Base-by-base conservation (phyloP, 2,888 invertebrate genomes). In the Autographa pulchrina region DNA sequence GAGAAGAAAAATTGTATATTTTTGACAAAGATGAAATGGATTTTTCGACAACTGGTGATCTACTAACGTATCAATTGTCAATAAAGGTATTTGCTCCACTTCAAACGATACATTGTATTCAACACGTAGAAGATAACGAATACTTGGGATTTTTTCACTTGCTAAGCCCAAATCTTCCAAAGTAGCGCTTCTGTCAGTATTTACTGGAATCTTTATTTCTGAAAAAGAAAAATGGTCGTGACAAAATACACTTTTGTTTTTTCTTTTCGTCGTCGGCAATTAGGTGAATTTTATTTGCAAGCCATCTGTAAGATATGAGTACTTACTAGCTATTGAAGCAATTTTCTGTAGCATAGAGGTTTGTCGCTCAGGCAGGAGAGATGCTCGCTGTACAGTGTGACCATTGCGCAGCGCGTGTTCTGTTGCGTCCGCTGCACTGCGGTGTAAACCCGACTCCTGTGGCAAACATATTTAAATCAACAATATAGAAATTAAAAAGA, bases 31-130 rank as follows among this genome's bases (percentile, higher is more conserved):
- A 25, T 25, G 25, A 25, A 25, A 2, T 25, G 25, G 25, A 25
- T 25, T 25, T 25, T 25, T 25, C 25, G 1, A 25, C 25, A 25
- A 25, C 25, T 25, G 25, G 25, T 43, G 3, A 14, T 41, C 2
- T 7, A 78, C 79, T 68, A 65, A 79, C 79, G 11, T 16, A 18
- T 68, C 56, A 20, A 81, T 62, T 32, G 78, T 78, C 18, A 81
- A 62, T 9, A 18, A 59, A 0, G 58, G 60, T 31, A 79, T 70
- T 56, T 79, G 61, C 6, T 48, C 38, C 16, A 74, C 60, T 38
- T 69, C 62, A 25, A 65, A 66, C 1, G 61, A 62, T 48, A 72
- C 0, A 54, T 81, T 74, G 5, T 64, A 81, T 16, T 74, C 0
- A 56, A 69, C 32, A 48, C 31, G 52, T 9, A 79, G 31, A 2